Evolutionary conservation across 2,888 invertebrate species (phyloP), one percentile per base, ranked within the genome.

Genomic region (Elysia crispata): DNA sequence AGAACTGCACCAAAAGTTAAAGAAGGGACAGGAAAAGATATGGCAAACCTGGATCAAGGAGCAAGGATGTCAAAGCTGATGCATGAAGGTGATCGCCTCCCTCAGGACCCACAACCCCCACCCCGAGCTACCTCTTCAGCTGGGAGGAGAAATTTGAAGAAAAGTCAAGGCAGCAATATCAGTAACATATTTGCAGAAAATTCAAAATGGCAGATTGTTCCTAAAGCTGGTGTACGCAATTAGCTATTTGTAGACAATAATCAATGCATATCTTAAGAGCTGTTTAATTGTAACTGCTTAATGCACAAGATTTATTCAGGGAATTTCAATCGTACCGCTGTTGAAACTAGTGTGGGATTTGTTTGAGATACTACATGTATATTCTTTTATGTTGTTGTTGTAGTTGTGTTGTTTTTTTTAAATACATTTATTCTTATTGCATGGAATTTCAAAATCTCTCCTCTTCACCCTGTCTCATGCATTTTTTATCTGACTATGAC

Each of bases 51-150:
- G 20, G 90, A 87, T 50, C 82, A 85, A 81, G 89, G 89, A 49
- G 88, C 86, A 11, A 79, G 89, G 73, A 87, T 90, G 86, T 87
- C 87, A 18, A 83, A 87, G 13, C 77, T 90, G 33, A 88, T 90
- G 86, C 87, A 90, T 72, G 89, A 90, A 66, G 86, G 85, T 18
- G 81, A 82, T 57, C 81, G 79, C 50, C 77, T 87, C 20, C 87
- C 85, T 1, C 74, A 80, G 18, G 85, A 85, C 60, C 83, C 85
- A 1, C 86, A 83, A 77, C 88, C 89, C 5, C 83, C 85, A 6
- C 86, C 86, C 13, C 80, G 90, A 74, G 86, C 86, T n/a, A 81
- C 81, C 5, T 83, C 86, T 1, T 85, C 85, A 23, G 83, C 85
- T 30, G 87, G 87, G 6, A 86, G 86, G 64, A 70, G 79, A 74